These are phyloP conservation scores for Zonotrichia leucophrys DNA, from an alignment of 2,113 vertebrate genomes.

Conservation along the genomic window DNA sequence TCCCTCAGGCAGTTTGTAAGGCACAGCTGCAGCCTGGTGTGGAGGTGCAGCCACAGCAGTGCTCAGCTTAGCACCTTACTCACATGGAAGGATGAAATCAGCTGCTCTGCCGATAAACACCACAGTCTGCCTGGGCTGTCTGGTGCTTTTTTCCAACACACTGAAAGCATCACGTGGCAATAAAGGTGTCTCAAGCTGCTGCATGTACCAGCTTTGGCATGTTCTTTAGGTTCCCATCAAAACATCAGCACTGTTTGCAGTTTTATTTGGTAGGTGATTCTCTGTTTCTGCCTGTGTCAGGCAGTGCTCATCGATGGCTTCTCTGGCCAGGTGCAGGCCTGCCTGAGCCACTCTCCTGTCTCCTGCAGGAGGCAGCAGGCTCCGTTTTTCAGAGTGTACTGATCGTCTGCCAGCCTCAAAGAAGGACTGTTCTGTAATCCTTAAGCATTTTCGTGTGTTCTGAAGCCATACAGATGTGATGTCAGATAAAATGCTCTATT, in stretches of 20 bases:
- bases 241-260: neutral
- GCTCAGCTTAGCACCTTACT: neutral
- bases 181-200: neutral
- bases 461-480: neutral
- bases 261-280: neutral
- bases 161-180: neutral
- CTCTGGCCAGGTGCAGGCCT: neutral
- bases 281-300: neutral
- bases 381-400: rapidly evolving
- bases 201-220: neutral
- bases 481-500: neutral
- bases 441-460: neutral
- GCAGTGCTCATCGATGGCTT: neutral
- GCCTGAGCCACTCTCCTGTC: neutral
- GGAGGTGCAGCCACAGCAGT: rapidly evolving
- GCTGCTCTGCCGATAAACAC: conserved; percentile 69
- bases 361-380: neutral
- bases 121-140: neutral
- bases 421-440: neutral
- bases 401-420: neutral
- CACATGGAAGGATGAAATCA: neutral
- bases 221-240: conserved; percentile 56
- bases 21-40: neutral
- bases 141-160: too few species aligned
- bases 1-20: too few species aligned